Evolutionary conservation across 2,797 vertebrate genomes (phyloP), one percentile per base, ranked within the genome.

Genomic region (Rhinichthys osculus): DNA sequence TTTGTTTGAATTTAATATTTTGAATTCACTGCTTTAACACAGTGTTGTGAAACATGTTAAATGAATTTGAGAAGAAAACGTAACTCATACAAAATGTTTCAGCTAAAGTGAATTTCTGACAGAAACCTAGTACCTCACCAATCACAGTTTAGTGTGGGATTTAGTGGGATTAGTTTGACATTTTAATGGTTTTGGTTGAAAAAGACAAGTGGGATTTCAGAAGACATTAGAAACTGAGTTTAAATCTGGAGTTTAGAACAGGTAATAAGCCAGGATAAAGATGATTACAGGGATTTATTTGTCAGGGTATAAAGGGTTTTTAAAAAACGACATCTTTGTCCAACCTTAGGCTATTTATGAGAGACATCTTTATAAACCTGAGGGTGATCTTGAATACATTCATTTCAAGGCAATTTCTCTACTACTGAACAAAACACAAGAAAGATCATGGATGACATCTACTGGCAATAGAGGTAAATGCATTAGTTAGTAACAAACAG

Each of bases 361-460:
- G 7, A 57, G 9, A 52, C 27, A 23, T 76, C 16, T 35, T 52
- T 6, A 77, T 38, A 40, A 38, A 57, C 7, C 33, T 50, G n/a
- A 27, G 21, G 42, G 42, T 47, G 30, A 76, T 54, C 30, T 40
- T 6, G 33, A n/a, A 77, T 16, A 16, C 10, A 77, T n/a, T 57
- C 0, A 38, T 77, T 14, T 57, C 21, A 77, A 9, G 33, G 52
- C 3, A 0, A 57, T 57, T 77, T 77, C 21, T n/a, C 19, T 27
- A 16, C 14, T n/a, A 59, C 21, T 40, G 8, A 59, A 42, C 76
- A 59, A 78, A 78, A 59, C 14, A 59, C 35, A 59, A 59, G 23
- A 40, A 59, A 78, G 76, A 27, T 40, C 76, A 42, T 59, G 23
- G 54, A 47, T 42, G 77, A 79, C 77, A 79, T 79, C 77, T 79